Evolutionary conservation across 2,797 vertebrate genomes (phyloP).

Genomic region (Lophotriccus pileatus): DNA sequence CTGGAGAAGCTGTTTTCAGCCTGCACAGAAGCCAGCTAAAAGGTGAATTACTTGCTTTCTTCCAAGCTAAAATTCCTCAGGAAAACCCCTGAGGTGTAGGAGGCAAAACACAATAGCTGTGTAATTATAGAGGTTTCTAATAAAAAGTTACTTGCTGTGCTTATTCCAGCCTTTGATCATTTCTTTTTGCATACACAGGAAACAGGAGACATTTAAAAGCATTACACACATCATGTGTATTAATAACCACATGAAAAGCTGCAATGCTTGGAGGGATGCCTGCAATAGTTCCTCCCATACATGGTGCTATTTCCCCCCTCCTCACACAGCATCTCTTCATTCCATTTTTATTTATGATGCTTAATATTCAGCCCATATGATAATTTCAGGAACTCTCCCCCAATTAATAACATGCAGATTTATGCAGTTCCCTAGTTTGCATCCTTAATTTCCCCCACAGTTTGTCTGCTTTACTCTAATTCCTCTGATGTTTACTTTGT

Average conservation of each 20-base stretch:
- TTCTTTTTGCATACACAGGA: background rate
- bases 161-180: background rate
- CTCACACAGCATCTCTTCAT: background rate
- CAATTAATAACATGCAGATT: conserved; percentile 70
- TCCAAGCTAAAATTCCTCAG: background rate
- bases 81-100: background rate
- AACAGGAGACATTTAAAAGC: background rate
- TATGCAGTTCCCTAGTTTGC: conserved; percentile 64
- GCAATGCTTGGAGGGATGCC: background rate
- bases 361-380: conserved; percentile 41
- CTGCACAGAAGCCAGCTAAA: accelerated
- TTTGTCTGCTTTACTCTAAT: conserved; percentile 54
- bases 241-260: background rate
- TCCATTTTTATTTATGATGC: background rate
- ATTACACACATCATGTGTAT: background rate
- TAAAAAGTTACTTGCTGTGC: background rate
- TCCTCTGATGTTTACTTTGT: conserved; percentile 72
- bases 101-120: background rate
- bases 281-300: background rate
- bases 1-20: background rate
- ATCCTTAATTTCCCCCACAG: conserved; percentile 62
- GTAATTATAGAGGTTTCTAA: background rate
- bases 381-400: conserved; percentile 55
- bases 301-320: background rate
- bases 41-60: background rate